Evolutionary conservation across 2,113 vertebrate species (phyloP), one percentile per base, ranked within the genome.

Genomic region (Leucopsar rothschildi): DNA sequence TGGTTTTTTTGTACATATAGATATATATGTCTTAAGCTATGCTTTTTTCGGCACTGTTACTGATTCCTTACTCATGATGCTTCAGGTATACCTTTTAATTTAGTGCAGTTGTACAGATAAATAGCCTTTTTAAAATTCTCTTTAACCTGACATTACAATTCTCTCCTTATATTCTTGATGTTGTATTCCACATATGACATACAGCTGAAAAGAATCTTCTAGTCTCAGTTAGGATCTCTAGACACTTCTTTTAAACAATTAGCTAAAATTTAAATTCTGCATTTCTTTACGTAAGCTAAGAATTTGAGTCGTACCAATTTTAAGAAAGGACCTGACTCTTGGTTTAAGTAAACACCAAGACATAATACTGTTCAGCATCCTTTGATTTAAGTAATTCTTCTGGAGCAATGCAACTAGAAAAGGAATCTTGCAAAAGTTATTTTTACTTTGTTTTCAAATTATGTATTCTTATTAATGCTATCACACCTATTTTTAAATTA

Each of bases 361-460:
- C 59, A 31, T 66, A 90, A 60, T 56, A 78, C n/a, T 77, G 78
- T 47, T 60, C 33, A 92, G 77, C 56, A 65, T 76, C 49, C 87
- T 94, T 93, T 59, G 73, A 83, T 94, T 93, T 76, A 70, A 25
- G 59, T 92, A 89, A 70, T 82, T 77, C 45, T 56, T 68, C 40
- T 42, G 45, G 40, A 92, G 29, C 64, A 94, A 92, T 70, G 44
- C 68, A 73, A 37, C 39, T 66, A 82, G 59, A 89, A 94, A 65
- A 78, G 28, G 24, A 79, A 37, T 88, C 76, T 53, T 89, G 76
- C 17, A 27, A 92, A 88, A 91, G 79, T 37, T 76, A 57, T 23
- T 75, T 91, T 71, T 69, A 78, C 70, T 94, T 90, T 53, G 57
- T 69, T 95, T 94, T 96, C 68, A 93, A 80, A 76, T 93, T 68